Evolutionary conservation across 1,140 invertebrate genomes (phyloP).

Genomic region (Bilobella aurantiaca): DNA sequence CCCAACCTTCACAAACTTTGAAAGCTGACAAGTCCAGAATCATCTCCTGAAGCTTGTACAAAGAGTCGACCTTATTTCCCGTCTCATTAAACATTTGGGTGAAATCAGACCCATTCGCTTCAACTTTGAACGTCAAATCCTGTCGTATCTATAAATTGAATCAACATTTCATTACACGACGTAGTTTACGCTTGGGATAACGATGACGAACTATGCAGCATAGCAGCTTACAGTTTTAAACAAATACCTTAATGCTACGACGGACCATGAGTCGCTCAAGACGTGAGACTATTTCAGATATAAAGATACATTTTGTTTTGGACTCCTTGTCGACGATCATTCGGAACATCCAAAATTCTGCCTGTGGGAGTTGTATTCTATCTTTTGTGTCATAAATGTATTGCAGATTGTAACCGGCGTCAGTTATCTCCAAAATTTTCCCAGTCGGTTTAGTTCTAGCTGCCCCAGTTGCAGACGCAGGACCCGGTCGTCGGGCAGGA

Average conservation of each 20-base stretch:
- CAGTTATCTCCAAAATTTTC: background rate
- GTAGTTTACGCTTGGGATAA: too few species aligned
- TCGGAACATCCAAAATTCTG: conserved; percentile 12
- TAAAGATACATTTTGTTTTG: conserved; percentile 3
- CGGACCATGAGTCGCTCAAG: conserved; percentile 16
- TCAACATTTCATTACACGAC: too few species aligned
- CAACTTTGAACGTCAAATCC: conserved; percentile 17
- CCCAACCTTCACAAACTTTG: conserved; percentile 18
- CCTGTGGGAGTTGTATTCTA: conserved; percentile 6
- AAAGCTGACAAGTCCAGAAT: conserved; percentile 19
- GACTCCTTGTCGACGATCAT: conserved; percentile 15
- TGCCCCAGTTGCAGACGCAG: background rate
- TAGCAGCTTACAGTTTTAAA: background rate
- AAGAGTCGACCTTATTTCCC: conserved; percentile 17
- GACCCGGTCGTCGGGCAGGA: background rate
- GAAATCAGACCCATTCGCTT: conserved; percentile 11
- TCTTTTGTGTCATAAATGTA: conserved; percentile 17
- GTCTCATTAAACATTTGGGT: conserved; percentile 20
- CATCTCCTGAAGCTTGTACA: conserved; percentile 19
- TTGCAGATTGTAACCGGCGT: conserved; percentile 7
- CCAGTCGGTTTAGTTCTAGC: background rate
- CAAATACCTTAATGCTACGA: conserved; percentile 16
- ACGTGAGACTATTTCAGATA: conserved; percentile 9
- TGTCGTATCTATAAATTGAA: background rate
- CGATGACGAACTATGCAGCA: too few species aligned